Evolutionary conservation across 2,113 vertebrate species (phyloP).

Genomic region (Takifugu flavidus): DNA sequence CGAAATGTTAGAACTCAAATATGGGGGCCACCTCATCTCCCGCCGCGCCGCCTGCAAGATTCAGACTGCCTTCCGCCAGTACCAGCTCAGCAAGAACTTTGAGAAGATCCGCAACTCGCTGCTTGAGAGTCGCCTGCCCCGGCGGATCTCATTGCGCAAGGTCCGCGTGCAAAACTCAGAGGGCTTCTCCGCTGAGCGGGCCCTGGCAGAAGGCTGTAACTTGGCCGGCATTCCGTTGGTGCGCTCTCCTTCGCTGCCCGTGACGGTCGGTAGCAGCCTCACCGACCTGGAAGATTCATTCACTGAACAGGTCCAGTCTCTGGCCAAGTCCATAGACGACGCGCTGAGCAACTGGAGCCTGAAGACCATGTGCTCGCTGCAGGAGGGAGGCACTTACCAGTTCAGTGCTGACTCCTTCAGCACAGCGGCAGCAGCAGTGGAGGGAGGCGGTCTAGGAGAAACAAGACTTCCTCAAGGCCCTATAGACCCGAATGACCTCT

Average conservation of each 20-base stretch:
- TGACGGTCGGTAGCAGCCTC: conserved; percentile 84
- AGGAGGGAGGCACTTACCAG: conserved; percentile 87
- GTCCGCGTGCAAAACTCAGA: conserved; percentile 87
- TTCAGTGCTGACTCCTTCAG: conserved; percentile 85
- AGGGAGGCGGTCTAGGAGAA: conserved; percentile 40
- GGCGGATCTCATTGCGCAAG: conserved; percentile 92
- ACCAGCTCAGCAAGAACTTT: conserved; percentile 99
- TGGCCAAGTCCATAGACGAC: conserved; percentile 97
- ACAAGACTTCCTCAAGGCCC: conserved; percentile 41
- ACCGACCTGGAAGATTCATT: conserved; percentile 97
- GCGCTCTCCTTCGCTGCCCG: conserved; percentile 87
- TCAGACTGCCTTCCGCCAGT: conserved; percentile 98
- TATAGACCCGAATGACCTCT: conserved; percentile 73
- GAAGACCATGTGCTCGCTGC: conserved; percentile 95
- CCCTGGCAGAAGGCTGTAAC: conserved; percentile 88
- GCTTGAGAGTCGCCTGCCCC: conserved; percentile 92
- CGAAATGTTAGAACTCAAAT: conserved; percentile 99
- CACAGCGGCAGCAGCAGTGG: conserved; percentile 43
- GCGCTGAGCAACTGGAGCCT: conserved; percentile 97
- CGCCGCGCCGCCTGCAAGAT: conserved; percentile 97
- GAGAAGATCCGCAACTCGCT: conserved; percentile 98
- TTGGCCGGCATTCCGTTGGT: conserved; percentile 87
- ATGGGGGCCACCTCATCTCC: conserved; percentile 94
- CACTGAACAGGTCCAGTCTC: conserved; percentile 94
- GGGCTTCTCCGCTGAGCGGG: conserved; percentile 87